Conservation (phyloP, 2,888 invertebrate species). For the Oxycera nigricornis region DNA sequence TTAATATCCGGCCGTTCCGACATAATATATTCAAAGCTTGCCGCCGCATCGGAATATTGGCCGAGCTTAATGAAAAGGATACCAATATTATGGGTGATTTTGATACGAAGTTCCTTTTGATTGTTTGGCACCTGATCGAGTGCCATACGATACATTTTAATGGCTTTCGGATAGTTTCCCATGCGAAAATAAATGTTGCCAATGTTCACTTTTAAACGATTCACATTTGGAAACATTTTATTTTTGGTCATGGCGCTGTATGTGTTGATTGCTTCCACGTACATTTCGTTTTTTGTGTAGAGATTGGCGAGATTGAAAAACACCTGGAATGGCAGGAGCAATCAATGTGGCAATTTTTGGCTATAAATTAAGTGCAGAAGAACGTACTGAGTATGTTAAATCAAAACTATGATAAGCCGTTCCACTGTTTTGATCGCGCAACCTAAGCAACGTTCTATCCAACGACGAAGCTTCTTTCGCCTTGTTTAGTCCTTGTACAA, state of each 20-base stretch:
- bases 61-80: constrained; percentile 94
- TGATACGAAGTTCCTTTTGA: constrained; percentile 90
- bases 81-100: constrained; percentile 95
- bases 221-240: constrained; percentile 91
- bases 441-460: constrained; percentile 86
- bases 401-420: constrained; percentile 94
- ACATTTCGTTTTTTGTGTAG: constrained; percentile 93
- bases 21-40: constrained; percentile 98
- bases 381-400: constrained; percentile 88
- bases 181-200: constrained; percentile 97
- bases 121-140: constrained; percentile 94
- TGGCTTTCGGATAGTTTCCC: constrained; percentile 90
- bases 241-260: constrained; percentile 94
- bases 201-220: constrained; percentile 95
- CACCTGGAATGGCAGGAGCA: too few relatives aligned
- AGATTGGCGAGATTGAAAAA: constrained; percentile 95
- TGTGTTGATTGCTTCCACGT: constrained; percentile 93
- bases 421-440: constrained; percentile 90
- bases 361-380: too few relatives aligned
- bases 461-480: constrained; percentile 96
- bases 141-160: constrained; percentile 98
- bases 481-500: constrained; percentile 73
- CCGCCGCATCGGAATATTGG: constrained; percentile 94
- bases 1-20: constrained; percentile 91
- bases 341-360: too few relatives aligned